A percentile compares a stretch with the other conserved stretches of the same genome.
These are phyloP conservation scores for Chroicocephalus ridibundus DNA, from an alignment of 2,113 vertebrate genomes.

Conservation along the genomic window DNA sequence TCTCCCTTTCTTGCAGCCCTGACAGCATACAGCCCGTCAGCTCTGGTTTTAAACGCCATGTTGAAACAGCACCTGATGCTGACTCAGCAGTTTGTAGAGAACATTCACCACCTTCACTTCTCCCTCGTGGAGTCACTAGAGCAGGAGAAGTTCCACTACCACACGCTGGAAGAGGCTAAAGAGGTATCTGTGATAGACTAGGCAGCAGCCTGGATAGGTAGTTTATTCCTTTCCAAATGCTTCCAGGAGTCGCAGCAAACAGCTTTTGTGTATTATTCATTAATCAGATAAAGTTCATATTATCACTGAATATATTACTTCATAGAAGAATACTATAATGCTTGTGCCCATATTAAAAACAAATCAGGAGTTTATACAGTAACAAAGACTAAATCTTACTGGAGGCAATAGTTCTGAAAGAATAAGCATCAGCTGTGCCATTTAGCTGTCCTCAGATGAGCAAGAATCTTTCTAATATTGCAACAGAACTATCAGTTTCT, in stretches of 20 bases:
- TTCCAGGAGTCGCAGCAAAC: neutral
- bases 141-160: slow-evolving; percentile 82
- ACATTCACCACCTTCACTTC: slow-evolving; percentile 72
- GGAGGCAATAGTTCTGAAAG: neutral
- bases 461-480: neutral
- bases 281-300: neutral
- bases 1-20: slow-evolving; percentile 60
- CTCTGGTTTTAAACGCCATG: slow-evolving; percentile 75
- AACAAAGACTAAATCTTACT: too few species aligned
- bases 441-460: neutral
- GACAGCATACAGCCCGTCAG: slow-evolving; percentile 73
- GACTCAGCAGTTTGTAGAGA: slow-evolving; percentile 76
- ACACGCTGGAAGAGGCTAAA: slow-evolving; percentile 84
- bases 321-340: neutral
- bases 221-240: fast-evolving
- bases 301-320: neutral
- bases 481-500: neutral
- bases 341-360: neutral
- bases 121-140: slow-evolving; percentile 78
- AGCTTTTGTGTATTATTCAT: neutral
- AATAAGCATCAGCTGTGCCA: neutral
- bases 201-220: neutral
- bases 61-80: slow-evolving; percentile 85
- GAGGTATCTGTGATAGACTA: slow-evolving; percentile 68
- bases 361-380: neutral